phyloP scores from a whole-genome alignment of 2,888 invertebrate genomes.

The Oithona nana region DNA sequence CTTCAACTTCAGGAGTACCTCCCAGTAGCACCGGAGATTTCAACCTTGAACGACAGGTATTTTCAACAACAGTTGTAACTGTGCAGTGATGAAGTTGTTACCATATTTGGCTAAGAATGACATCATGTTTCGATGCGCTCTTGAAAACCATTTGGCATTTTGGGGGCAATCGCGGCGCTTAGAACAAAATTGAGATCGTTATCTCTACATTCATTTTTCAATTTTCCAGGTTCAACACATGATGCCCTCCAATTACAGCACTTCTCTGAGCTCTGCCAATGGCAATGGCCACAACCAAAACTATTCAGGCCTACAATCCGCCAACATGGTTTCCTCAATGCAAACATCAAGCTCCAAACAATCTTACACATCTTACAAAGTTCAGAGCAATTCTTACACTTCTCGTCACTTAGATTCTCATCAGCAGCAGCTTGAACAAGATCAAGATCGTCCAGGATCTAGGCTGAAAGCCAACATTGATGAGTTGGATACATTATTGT shows the following conservation, averaged over 20 bases:
- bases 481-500: conserved; percentile 20
- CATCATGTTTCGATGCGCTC: too few species aligned
- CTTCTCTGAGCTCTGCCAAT: neutral
- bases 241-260: conserved; percentile 10
- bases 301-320: conserved; percentile 1
- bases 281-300: neutral
- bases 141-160: too few species aligned
- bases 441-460: conserved; percentile 2
- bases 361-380: neutral
- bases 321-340: conserved; percentile 12
- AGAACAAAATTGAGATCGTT: too few species aligned
- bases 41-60: neutral
- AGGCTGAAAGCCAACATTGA: conserved; percentile 21
- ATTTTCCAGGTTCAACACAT: conserved; percentile 14
- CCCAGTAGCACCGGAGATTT: neutral
- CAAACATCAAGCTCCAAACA: neutral
- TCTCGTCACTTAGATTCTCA: too few species aligned
- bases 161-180: too few species aligned
- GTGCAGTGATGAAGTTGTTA: too few species aligned
- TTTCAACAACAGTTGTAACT: too few species aligned
- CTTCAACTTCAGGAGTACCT: neutral
- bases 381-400: neutral
- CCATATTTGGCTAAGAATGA: too few species aligned
- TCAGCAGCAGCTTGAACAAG: neutral
- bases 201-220: too few species aligned